Evolutionary conservation across 2,113 vertebrate species (phyloP).

Genomic region (Oenanthe melanoleuca): DNA sequence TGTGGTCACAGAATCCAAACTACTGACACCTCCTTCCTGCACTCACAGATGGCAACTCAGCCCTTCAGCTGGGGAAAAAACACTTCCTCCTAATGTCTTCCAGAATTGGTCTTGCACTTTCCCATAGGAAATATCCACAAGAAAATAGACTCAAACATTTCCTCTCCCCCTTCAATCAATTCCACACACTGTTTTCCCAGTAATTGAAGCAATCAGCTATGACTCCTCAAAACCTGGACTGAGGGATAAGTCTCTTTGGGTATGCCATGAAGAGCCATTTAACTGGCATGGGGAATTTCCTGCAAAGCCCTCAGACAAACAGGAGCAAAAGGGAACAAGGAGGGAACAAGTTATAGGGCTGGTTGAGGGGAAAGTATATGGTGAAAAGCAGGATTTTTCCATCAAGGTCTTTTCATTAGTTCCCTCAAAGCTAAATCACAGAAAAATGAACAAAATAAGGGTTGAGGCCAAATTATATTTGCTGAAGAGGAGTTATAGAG

Average conservation of each 20-base stretch:
- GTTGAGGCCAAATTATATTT: slow-evolving; percentile 18
- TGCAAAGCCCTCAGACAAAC: not conserved
- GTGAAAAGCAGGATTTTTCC: not conserved
- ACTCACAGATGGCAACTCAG: fast-evolving
- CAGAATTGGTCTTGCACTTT: not conserved
- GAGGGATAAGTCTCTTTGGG: not conserved
- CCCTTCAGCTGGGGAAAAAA: not conserved
- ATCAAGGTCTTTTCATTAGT: not conserved
- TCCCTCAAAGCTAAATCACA: not conserved
- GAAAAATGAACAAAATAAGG: slow-evolving; percentile 13
- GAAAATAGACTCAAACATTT: not conserved
- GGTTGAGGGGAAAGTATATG: fast-evolving
- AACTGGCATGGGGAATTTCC: not conserved
- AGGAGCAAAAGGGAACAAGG: not conserved
- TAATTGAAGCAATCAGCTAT: not conserved
- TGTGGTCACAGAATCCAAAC: not conserved
- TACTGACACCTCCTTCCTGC: not conserved
- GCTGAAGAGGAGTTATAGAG: slow-evolving; percentile 47
- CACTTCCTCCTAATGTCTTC: not conserved
- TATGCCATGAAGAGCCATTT: not conserved
- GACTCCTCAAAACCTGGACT: not conserved
- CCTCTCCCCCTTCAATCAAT: not conserved
- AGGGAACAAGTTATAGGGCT: not conserved
- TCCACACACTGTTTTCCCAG: not conserved
- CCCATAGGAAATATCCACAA: not conserved